These are phyloP conservation scores for Polyergus mexicanus DNA, from an alignment of 1,140 invertebrate species.

Conservation along the genomic window DNA sequence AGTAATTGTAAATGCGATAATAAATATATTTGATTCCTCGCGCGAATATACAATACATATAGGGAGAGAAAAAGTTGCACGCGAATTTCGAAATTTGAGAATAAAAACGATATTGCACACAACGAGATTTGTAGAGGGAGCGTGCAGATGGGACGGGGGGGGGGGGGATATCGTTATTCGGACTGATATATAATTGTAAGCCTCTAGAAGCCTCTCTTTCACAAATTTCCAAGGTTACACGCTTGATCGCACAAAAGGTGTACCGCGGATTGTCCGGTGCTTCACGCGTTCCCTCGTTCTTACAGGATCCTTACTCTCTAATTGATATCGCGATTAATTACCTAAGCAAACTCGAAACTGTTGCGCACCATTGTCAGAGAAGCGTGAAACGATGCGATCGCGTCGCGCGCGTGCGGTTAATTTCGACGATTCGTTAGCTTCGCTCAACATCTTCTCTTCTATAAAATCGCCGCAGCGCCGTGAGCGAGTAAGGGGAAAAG, in stretches of 20 bases:
- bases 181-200: conserved; percentile 42
- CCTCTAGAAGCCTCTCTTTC: conserved; percentile 13
- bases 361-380: conserved; percentile 12
- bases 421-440: conserved; percentile 41
- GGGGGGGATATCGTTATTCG: not conserved
- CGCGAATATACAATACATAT: not conserved
- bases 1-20: conserved; percentile 6
- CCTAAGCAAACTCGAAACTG: conserved; percentile 50
- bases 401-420: conserved; percentile 43
- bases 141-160: not conserved
- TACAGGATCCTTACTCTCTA: conserved; percentile 35
- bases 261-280: conserved; percentile 44
- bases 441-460: conserved; percentile 71
- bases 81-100: conserved; percentile 11
- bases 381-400: conserved; percentile 28
- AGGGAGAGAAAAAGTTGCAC: not conserved
- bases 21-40: not conserved
- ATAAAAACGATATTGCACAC: conserved; percentile 7
- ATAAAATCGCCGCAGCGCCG: not conserved
- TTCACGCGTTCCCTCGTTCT: conserved; percentile 34
- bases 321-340: conserved; percentile 60
- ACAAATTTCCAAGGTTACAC: conserved; percentile 47
- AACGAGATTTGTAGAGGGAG: not conserved
- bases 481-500: conserved; percentile 3
- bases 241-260: conserved; percentile 49